phyloP scores from a whole-genome alignment of 2,888 invertebrate genomes.

The Thysanoteuthis rhombus region DNA sequence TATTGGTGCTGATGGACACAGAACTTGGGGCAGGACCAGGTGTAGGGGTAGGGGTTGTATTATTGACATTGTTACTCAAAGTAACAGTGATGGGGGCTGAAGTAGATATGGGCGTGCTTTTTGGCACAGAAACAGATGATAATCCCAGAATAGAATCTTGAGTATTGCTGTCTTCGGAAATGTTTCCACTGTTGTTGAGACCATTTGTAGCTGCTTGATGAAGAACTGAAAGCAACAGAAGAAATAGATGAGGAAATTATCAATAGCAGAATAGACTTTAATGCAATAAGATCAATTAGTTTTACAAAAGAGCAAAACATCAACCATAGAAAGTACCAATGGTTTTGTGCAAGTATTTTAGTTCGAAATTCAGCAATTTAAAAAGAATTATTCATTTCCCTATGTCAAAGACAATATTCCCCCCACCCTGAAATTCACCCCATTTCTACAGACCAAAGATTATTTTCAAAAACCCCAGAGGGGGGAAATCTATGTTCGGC shows the following conservation, averaged over 20 bases:
- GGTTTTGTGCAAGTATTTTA: no score
- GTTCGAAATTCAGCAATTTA: no score
- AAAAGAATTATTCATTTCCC: no score
- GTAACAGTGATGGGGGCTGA: neutral
- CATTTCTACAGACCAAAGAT: no score
- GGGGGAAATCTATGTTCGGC: no score
- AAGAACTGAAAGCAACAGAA: slow-evolving; percentile 33
- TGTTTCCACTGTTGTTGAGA: slow-evolving; percentile 58
- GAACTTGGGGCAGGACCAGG: no score
- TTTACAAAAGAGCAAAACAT: slow-evolving; percentile 33
- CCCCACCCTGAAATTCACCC: no score
- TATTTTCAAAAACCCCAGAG: no score
- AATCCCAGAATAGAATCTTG: slow-evolving; percentile 56
- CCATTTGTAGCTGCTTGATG: slow-evolving; percentile 39
- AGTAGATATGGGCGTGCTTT: slow-evolving; percentile 30
- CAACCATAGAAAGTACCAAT: slow-evolving; percentile 22
- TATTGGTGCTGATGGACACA: neutral
- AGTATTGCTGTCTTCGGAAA: slow-evolving; percentile 60
- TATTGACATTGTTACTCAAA: neutral
- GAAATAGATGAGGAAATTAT: neutral
- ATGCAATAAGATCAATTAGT: neutral
- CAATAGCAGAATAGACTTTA: neutral
- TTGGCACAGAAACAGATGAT: slow-evolving; percentile 43
- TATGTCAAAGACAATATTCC: no score
- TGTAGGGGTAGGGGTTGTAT: neutral